A percentile compares a stretch with the other conserved stretches of the same genome.
phyloP scores from a whole-genome alignment of 2,888 invertebrate species.

The Phortica okadai region DNA sequence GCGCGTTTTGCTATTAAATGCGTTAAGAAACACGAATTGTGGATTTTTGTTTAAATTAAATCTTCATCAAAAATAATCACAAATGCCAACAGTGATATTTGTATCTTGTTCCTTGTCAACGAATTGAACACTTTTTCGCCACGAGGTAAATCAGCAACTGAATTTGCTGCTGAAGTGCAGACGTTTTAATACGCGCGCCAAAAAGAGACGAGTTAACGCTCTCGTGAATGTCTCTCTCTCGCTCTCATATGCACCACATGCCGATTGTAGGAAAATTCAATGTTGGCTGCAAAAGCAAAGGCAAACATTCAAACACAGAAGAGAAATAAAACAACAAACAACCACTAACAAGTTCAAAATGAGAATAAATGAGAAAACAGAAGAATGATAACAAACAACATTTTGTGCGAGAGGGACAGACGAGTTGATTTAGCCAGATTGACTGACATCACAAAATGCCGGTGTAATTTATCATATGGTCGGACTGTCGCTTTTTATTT shows the following conservation, averaged over 20 bases:
- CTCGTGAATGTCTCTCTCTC: too few relatives aligned
- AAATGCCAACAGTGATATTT: conserved; percentile 5
- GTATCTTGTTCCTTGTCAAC: not conserved
- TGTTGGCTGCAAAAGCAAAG: too few relatives aligned
- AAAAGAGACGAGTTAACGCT: not conserved
- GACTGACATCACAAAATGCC: too few relatives aligned
- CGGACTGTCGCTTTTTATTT: too few relatives aligned
- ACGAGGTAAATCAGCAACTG: conserved; percentile 6
- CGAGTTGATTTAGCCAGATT: too few relatives aligned
- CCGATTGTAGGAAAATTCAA: too few relatives aligned
- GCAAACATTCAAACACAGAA: not conserved
- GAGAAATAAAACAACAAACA: not conserved
- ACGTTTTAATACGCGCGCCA: conserved; percentile 11
- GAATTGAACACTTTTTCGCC: conserved; percentile 6
- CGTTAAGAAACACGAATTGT: not conserved
- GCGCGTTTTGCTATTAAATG: not conserved
- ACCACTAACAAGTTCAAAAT: not conserved
- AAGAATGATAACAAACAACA: too few relatives aligned
- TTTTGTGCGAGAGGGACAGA: too few relatives aligned
- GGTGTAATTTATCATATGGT: too few relatives aligned
- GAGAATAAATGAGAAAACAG: not conserved
- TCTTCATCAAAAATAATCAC: not conserved
- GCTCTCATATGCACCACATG: too few relatives aligned
- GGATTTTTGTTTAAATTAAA: not conserved
- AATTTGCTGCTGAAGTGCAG: not conserved